These are phyloP conservation scores for Daubentonia madagascariensis DNA, from an alignment of 2,113 vertebrate species.

Conservation along the genomic window DNA sequence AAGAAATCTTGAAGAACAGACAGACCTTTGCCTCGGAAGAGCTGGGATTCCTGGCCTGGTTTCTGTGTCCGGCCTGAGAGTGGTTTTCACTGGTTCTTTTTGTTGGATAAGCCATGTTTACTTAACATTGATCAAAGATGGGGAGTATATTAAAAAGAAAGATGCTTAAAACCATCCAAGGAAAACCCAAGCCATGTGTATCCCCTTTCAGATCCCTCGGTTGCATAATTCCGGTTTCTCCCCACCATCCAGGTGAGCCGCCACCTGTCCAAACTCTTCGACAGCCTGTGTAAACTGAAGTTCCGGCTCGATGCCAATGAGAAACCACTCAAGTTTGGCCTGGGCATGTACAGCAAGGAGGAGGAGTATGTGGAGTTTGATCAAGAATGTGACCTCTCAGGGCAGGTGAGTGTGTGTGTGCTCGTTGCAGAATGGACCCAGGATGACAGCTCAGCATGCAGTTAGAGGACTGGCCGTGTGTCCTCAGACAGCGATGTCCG, in stretches of 20 bases:
- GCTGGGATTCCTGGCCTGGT: accelerated
- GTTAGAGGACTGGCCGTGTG: accelerated
- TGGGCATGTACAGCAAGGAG: constrained; percentile 85
- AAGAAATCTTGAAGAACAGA: neutral
- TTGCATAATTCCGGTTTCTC: accelerated
- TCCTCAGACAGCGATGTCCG: accelerated
- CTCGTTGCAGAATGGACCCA: accelerated
- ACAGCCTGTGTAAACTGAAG: constrained; percentile 83
- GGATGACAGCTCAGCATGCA: accelerated
- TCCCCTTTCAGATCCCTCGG: accelerated
- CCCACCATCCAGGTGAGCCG: constrained; percentile 77
- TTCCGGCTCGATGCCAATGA: constrained; percentile 40
- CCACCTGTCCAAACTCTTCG: constrained; percentile 84
- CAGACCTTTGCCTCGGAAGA: accelerated
- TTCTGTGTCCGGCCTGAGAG: no score
- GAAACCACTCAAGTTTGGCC: constrained; percentile 63
- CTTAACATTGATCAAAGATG: accelerated
- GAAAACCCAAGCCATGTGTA: accelerated
- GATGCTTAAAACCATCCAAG: accelerated
- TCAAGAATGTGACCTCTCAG: constrained; percentile 78
- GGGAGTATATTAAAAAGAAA: accelerated
- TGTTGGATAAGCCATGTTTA: accelerated
- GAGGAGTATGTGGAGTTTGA: constrained; percentile 80
- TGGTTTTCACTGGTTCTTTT: accelerated
- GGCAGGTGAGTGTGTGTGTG: constrained; percentile 78